These are phyloP conservation scores for Oreochromis tanganicae DNA, from an alignment of 2,113 vertebrate genomes.

Conservation along the genomic window DNA sequence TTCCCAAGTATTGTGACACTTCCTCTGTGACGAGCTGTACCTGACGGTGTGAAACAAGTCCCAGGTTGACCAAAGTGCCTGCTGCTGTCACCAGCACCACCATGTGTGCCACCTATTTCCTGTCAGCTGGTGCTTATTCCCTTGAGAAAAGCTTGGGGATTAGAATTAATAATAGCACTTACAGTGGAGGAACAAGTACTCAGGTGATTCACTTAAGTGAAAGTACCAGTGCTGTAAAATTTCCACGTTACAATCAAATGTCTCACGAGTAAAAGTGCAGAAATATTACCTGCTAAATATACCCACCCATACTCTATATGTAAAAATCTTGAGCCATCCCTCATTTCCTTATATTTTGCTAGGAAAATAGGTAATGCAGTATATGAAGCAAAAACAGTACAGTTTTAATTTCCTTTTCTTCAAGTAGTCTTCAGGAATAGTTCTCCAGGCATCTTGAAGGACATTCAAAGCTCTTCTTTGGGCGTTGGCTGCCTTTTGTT, in stretches of 20 bases:
- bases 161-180: neutral
- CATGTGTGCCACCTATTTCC: constrained; percentile 5
- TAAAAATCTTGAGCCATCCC: neutral
- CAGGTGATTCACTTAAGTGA: neutral
- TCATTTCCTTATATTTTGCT: neutral
- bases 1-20: constrained; percentile 18
- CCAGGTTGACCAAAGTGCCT: constrained; percentile 31
- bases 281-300: neutral
- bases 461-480: neutral
- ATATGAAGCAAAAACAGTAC: neutral
- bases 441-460: neutral
- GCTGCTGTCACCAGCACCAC: neutral
- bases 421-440: neutral
- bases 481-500: neutral
- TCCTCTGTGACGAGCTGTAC: constrained; percentile 3
- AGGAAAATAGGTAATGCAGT: neutral
- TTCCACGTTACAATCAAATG: neutral
- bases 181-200: neutral
- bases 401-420: neutral
- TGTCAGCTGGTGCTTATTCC: constrained; percentile 12
- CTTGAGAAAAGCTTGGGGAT: neutral
- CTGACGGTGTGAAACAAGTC: constrained; percentile 46
- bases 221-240: neutral
- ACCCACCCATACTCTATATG: neutral
- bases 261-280: neutral